Percentiles rank a stretch among this genome's conserved stretches.
These are phyloP conservation scores for Trypoxylus dichotomus DNA, from an alignment of 1,140 invertebrate species.

Conservation along the genomic window DNA sequence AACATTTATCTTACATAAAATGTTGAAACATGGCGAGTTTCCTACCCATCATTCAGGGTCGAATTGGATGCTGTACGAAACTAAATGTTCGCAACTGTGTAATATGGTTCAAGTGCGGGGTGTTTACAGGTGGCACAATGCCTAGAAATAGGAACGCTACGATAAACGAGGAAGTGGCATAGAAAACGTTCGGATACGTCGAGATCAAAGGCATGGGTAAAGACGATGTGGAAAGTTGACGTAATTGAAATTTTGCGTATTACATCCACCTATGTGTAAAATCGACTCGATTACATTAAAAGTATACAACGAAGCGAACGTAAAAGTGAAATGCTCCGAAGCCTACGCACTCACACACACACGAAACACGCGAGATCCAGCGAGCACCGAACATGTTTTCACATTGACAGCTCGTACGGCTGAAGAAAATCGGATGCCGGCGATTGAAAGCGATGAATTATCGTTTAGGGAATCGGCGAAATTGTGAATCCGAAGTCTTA, in stretches of 20 bases:
- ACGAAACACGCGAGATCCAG: neutral
- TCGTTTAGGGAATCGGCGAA: neutral
- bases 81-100: no score
- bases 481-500: neutral
- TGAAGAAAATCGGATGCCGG: neutral
- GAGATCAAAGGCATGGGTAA: neutral
- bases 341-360: neutral
- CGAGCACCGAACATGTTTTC: conserved; percentile 19
- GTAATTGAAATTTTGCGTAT: neutral
- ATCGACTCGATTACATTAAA: neutral
- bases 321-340: neutral
- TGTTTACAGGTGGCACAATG: neutral
- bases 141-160: neutral
- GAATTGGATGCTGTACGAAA: no score
- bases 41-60: no score
- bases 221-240: neutral
- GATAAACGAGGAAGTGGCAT: neutral
- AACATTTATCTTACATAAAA: no score
- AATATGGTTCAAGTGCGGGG: neutral
- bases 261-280: neutral
- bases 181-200: neutral
- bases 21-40: no score
- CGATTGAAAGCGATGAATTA: neutral
- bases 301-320: neutral
- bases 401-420: conserved; percentile 7